Base-by-base conservation (phyloP, 2,797 vertebrate species). In the Pseudomugil gertrudae region DNA sequence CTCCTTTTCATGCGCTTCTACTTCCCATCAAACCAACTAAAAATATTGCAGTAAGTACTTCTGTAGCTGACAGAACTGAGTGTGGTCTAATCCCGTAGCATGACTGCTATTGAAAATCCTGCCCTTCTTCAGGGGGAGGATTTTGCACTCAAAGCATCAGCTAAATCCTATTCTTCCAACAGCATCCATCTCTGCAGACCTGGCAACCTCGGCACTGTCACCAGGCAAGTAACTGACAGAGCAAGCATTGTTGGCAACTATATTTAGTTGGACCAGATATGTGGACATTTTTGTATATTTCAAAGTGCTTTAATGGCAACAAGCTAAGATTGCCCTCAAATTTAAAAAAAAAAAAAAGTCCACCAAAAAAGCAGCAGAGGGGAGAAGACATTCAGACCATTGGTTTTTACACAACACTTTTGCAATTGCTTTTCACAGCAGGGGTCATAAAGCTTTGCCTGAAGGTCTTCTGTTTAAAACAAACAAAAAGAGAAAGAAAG, bases 101-200 rank as follows among this genome's bases (percentile, higher is more conserved):
- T 79, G 87, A 88, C 83, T 79, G 66, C 77, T 65, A 78, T 67
- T 52, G 61, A 84, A 87, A 89, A 87, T 82, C 84, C 86, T 69
- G 66, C 87, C 85, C 82, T 79, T 89, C 75, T 76, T 76, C 66
- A 21, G 30, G 58, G 73, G 66, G 33, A 30, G 79, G 78, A 72
- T 80, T 81, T 87, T 72, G 67, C 72, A 84, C 74, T 77, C 66
- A 0, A 74, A 79, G 84, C 70, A 67, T 83, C 77, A 45, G 81
- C 69, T 86, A 85, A 92, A 91, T 89, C 87, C 84, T 81, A 87
- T 90, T 91, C 84, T 88, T 85, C 88, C 85, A 76, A 75, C 89
- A 88, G 86, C 86, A 85, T 78, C 84, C 61, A 66, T 81, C 84
- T 87, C 81, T 47, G 70, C 84, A 89, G 86, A 90, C 75, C 86